These are phyloP conservation scores for Cheilosia pagana DNA, from an alignment of 2,888 invertebrate genomes.

Conservation along the genomic window DNA sequence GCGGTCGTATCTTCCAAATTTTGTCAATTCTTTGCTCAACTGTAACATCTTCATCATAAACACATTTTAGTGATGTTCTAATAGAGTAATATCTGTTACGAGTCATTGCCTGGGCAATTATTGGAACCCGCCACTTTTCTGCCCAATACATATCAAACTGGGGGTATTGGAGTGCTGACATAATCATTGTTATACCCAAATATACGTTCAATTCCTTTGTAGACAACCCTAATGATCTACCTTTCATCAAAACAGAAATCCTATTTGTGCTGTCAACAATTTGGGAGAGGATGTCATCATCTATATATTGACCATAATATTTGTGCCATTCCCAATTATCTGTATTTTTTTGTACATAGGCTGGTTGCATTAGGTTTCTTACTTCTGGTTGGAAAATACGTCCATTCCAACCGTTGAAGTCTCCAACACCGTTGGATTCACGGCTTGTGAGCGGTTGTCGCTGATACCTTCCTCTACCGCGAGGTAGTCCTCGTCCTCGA, in stretches of 20 bases:
- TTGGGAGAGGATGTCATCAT: neutral
- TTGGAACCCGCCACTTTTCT: neutral
- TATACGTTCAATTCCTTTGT: neutral
- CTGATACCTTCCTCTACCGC: neutral
- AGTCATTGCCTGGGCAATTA: no score
- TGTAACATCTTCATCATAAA: neutral
- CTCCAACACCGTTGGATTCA: constrained; percentile 2
- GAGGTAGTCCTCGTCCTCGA: neutral
- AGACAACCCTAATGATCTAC: neutral
- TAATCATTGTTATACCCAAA: neutral
- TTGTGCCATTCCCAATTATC: neutral
- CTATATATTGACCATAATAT: constrained; percentile 2
- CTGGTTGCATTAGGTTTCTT: neutral
- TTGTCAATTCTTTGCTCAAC: neutral
- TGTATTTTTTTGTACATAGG: neutral
- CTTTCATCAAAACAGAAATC: constrained; percentile 2
- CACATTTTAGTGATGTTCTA: neutral
- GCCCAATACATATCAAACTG: neutral
- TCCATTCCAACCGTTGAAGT: neutral
- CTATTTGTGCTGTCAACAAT: neutral
- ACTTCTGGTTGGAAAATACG: neutral
- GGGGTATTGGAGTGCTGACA: neutral
- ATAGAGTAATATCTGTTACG: neutral
- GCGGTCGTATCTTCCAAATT: neutral
- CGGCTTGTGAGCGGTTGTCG: neutral